These are phyloP conservation scores for Erythrocercus mccallii DNA, from an alignment of 2,113 vertebrate genomes.

Conservation along the genomic window DNA sequence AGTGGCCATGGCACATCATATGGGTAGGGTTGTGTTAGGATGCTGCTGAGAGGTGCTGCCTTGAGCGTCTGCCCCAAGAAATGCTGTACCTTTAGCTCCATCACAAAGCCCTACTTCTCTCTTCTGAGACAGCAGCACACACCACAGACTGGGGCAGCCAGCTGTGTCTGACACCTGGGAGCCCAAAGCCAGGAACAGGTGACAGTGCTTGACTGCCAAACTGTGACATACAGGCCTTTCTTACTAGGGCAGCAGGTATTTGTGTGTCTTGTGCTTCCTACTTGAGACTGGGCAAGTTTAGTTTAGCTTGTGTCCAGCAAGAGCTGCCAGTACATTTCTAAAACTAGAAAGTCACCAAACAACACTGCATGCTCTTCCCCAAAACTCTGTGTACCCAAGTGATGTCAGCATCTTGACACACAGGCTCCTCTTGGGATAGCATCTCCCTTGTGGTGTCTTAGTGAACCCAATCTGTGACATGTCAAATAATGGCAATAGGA, in stretches of 20 bases:
- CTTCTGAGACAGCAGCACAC: not conserved
- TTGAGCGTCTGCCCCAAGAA: not conserved
- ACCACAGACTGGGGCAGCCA: not conserved
- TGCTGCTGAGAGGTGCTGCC: not conserved
- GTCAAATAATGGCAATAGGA: not conserved
- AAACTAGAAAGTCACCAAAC: not conserved
- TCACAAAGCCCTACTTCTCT: not conserved
- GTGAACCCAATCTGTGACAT: not conserved
- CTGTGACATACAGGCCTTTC: not conserved
- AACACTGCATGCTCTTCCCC: not conserved
- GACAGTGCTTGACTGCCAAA: not conserved
- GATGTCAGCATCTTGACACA: not conserved
- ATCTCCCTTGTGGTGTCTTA: not conserved
- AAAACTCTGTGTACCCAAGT: not conserved
- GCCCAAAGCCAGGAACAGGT: not conserved
- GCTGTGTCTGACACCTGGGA: not conserved
- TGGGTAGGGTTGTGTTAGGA: not conserved
- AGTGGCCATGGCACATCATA: not conserved
- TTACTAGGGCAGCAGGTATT: not conserved
- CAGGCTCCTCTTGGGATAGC: not conserved
- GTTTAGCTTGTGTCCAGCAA: not conserved
- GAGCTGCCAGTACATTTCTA: not conserved
- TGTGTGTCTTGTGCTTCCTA: not conserved
- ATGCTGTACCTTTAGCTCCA: not conserved
- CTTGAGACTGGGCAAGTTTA: not conserved